Percentiles rank a stretch among this genome's conserved stretches.
phyloP scores from a whole-genome alignment of 2,113 vertebrate genomes.

The Nipponia nippon region DNA sequence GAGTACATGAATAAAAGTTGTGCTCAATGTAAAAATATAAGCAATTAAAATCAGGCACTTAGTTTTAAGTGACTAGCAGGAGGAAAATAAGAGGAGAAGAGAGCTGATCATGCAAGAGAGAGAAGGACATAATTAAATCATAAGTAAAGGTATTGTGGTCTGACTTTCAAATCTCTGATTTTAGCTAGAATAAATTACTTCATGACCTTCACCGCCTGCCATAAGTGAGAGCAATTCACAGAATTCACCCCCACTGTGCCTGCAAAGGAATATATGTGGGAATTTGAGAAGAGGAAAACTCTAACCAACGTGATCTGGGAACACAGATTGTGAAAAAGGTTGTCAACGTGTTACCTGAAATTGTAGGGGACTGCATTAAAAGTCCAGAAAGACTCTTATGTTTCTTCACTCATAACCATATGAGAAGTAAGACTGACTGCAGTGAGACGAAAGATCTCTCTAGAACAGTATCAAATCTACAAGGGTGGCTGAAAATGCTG shows the following conservation, averaged over 20 bases:
- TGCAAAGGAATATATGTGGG: background rate
- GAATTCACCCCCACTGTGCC: background rate
- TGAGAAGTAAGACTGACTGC: background rate
- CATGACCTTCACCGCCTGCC: background rate
- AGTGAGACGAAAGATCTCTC: background rate
- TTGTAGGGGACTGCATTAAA: background rate
- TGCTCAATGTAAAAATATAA: background rate
- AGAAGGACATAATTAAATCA: background rate
- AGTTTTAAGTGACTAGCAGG: background rate
- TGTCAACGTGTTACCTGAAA: background rate
- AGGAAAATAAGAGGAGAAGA: background rate
- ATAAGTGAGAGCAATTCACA: background rate
- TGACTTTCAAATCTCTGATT: background rate
- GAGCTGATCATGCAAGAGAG: background rate
- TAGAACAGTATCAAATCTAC: background rate
- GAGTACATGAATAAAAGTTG: background rate
- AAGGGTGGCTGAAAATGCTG: fast-evolving
- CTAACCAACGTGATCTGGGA: background rate
- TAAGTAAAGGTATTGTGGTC: background rate
- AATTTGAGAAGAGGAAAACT: background rate
- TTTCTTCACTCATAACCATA: background rate
- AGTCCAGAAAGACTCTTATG: background rate
- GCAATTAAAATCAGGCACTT: background rate
- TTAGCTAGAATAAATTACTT: background rate
- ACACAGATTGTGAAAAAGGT: background rate